These are phyloP conservation scores for Phenganax stokvisi DNA, from an alignment of 92 coral and sea anemone species.

Conservation along the genomic window DNA sequence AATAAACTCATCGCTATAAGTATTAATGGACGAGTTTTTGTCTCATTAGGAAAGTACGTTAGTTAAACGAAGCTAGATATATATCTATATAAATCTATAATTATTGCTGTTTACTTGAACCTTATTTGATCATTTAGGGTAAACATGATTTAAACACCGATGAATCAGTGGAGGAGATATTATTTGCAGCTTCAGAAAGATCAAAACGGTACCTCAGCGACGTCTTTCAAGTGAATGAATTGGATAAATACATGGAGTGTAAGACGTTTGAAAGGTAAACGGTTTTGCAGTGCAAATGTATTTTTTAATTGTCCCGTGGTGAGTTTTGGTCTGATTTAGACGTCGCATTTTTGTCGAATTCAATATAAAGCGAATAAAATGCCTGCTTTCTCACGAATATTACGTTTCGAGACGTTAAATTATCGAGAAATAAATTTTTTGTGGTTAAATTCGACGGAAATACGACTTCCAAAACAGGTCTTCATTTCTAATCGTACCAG, in stretches of 20 bases:
- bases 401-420: too few species aligned
- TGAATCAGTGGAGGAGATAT: slow-evolving; percentile 66
- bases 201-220: slow-evolving; percentile 61
- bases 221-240: slow-evolving; percentile 72
- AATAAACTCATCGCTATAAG: too few species aligned
- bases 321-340: too few species aligned
- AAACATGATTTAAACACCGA: slow-evolving; percentile 54
- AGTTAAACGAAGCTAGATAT: not conserved
- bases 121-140: slow-evolving; percentile 51
- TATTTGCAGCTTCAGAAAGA: slow-evolving; percentile 57
- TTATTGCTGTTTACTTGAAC: not conserved
- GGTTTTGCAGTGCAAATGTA: not conserved
- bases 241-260: slow-evolving; percentile 69
- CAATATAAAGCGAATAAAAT: too few species aligned
- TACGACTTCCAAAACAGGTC: too few species aligned
- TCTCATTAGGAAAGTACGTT: not conserved
- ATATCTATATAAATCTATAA: not conserved
- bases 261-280: slow-evolving; percentile 84
- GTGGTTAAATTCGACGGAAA: too few species aligned
- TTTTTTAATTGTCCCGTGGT: not conserved
- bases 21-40: too few species aligned
- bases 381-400: too few species aligned
- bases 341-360: too few species aligned
- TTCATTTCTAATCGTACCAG: too few species aligned
- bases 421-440: too few species aligned